A percentile compares a stretch with the other conserved stretches of the same genome.
phyloP scores from a whole-genome alignment of 2,888 invertebrate genomes.

The Chironomus riparius region DNA sequence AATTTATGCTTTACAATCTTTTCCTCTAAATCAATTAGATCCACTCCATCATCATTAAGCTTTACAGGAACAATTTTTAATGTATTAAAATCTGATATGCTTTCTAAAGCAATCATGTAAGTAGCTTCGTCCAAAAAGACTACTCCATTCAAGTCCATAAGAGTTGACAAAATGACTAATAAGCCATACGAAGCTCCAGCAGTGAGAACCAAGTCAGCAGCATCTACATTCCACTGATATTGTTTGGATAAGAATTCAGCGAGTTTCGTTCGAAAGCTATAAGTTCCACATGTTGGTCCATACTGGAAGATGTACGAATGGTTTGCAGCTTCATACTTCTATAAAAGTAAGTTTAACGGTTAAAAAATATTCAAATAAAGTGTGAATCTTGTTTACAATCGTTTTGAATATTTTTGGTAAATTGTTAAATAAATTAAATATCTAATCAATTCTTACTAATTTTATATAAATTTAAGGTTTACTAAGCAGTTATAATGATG shows the following conservation, averaged over 20 bases:
- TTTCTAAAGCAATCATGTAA: constrained; percentile 52
- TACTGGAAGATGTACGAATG: constrained; percentile 47
- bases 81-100: constrained; percentile 47
- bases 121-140: constrained; percentile 57
- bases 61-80: constrained; percentile 46
- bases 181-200: constrained; percentile 54
- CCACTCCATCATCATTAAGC: constrained; percentile 46
- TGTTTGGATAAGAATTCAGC: constrained; percentile 43
- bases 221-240: constrained; percentile 37
- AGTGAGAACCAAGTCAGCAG: constrained; percentile 47
- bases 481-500: not conserved
- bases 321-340: constrained; percentile 31
- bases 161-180: constrained; percentile 46
- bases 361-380: not conserved
- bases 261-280: constrained; percentile 44
- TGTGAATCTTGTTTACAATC: not conserved
- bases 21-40: constrained; percentile 43
- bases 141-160: constrained; percentile 46
- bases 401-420: not conserved
- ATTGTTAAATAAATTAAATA: not conserved
- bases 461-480: not conserved
- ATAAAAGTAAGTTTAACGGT: not conserved
- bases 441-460: not conserved
- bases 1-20: constrained; percentile 38
- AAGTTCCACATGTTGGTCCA: constrained; percentile 45